Evolutionary conservation across 35 echinoderm and acorn worm species (phyloP), one percentile per base, ranked within the genome.

Genomic region (Amphiura filiformis): DNA sequence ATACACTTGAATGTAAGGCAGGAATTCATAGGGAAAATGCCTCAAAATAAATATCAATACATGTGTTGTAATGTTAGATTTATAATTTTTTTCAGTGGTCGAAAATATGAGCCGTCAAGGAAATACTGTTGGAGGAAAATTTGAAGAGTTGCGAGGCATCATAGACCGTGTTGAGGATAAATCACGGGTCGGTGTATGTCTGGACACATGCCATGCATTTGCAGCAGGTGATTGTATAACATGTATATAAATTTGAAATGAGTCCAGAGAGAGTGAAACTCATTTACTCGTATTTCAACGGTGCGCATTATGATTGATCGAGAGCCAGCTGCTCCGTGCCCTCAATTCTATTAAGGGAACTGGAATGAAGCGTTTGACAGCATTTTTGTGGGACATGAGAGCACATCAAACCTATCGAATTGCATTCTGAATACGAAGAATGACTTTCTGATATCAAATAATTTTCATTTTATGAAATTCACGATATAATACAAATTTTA

Each of bases 91-190:
- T 39, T 1, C 79, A 97, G 94, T 97, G 39, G 85, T 97, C 31
- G 94, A 97, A 38, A 97, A 97, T 84, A 97, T 97, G 94, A 97
- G 94, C 80, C 83, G 94, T 52, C 94, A 97, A 81, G 94, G 94
- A 33, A 90, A 89, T 84, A 97, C 94, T 1, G 76, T 97, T 42
- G 94, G 94, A 78, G 94, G 94, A 0, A 85, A 88, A 38, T 97
- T 97, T 93, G 91, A 97, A 79, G 94, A 97, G 76, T 84, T 97
- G 85, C 80, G 77, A 14, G 94, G 91, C 13, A 97, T 97, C 79
- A 97, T 97, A 61, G 91, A 97, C 36, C 36, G 94, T 39, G 91
- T 97, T 3, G 26, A 93, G 22, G 94, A 97, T 65, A 97, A 97
- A 35, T 87, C 83, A 1, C 65, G 94, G 49, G 87, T 97, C 5